These are phyloP conservation scores for Xestia rhomboidea DNA, from an alignment of 2,888 invertebrate species.

Conservation along the genomic window DNA sequence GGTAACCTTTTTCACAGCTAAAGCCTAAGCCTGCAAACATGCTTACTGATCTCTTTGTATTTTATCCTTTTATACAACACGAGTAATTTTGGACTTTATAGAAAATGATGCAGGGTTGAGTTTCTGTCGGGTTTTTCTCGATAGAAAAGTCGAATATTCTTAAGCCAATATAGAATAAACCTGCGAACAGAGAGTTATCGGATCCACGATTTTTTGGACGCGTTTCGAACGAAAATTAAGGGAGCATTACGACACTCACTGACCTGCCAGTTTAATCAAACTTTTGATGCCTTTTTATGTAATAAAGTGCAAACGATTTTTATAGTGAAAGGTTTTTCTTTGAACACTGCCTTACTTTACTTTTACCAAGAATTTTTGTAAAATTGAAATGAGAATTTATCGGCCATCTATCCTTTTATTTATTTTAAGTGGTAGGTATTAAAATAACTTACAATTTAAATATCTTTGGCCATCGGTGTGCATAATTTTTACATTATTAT, in stretches of 20 bases:
- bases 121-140: slow-evolving; percentile 19
- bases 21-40: slow-evolving; percentile 77
- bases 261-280: slow-evolving; percentile 76
- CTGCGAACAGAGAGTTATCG: slow-evolving; percentile 80
- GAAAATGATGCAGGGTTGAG: slow-evolving; percentile 1
- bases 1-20: slow-evolving; percentile 80
- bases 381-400: slow-evolving; percentile 39
- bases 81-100: slow-evolving; percentile 41
- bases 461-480: not conserved
- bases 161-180: slow-evolving; percentile 78
- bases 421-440: slow-evolving; percentile 8
- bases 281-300: slow-evolving; percentile 60
- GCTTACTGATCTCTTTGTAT: slow-evolving; percentile 79
- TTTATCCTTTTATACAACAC: slow-evolving; percentile 66
- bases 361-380: slow-evolving; percentile 31
- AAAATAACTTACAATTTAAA: not conserved
- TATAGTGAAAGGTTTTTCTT: slow-evolving; percentile 45
- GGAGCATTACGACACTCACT: slow-evolving; percentile 78
- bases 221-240: slow-evolving; percentile 79
- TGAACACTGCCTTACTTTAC: slow-evolving; percentile 38
- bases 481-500: not conserved
- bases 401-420: slow-evolving; percentile 23
- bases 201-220: slow-evolving; percentile 84
- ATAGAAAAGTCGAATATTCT: slow-evolving; percentile 78
- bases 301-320: slow-evolving; percentile 58